Evolutionary conservation across 1,140 invertebrate genomes (phyloP), one percentile per base, ranked within the genome.

Genomic region (Tetragnatha versicolor): DNA sequence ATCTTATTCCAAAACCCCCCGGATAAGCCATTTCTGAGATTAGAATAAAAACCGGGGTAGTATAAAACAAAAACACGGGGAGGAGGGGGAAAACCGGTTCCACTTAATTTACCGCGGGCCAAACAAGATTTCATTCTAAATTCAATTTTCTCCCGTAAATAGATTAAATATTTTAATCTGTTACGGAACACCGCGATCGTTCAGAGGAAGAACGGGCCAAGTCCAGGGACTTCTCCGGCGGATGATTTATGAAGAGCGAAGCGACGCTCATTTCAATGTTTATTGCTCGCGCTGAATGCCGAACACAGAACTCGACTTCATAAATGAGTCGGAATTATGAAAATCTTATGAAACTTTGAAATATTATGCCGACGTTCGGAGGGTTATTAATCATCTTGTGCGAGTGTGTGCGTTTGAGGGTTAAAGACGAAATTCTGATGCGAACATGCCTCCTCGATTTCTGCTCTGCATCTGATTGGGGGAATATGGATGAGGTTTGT

Each of bases 161-260:
- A 77, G 73, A 77, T 77, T 77, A 77, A 77, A 77, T 77, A 65
- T 77, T 77, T 77, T 77, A 77, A 77, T 77, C 73, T 77, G 73
- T 77, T 77, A 77, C 42, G 33, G 73, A 77, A 77, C 73, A 77
- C 73, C 73, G 61, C 27, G 29, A 42, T 3, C 12, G 51, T 45
- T 45, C 17, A 4, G 55, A 33, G 31, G 60, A 66, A 55, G n/a
- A 77, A 33, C 55, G 61, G 73, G 22, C n/a, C n/a, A 29, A 5
- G 37, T 66, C 20, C 37, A 20, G 29, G 29, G 22, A 22, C 29
- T 9, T 7, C n/a, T 47, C 9, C 14, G 22, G 7, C 29, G n/a
- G 17, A 47, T 73, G 70, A 61, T 73, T 53, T 35, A 73, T 73
- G 53, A 27, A 33, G 9, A 3, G 20, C 14, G 17, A 73, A 61